phyloP scores from a whole-genome alignment of 2,797 vertebrate species.

The Mallotus villosus region DNA sequence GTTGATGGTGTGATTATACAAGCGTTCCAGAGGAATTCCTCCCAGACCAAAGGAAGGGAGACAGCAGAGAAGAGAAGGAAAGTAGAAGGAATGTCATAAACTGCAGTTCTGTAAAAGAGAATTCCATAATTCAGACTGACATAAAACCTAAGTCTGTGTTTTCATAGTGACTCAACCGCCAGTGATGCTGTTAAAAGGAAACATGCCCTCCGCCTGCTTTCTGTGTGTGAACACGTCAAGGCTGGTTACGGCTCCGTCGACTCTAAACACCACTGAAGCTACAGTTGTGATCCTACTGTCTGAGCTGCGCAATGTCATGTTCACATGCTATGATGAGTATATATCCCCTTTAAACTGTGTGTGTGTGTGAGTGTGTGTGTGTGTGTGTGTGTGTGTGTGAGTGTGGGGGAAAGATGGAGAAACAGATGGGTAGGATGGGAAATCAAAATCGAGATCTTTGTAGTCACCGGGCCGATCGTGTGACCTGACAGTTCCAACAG shows the following conservation, averaged over 20 bases:
- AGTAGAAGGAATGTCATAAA: slow-evolving; percentile 52
- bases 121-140: slow-evolving; percentile 62
- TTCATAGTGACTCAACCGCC: slow-evolving; percentile 61
- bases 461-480: slow-evolving; percentile 29
- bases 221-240: slow-evolving; percentile 68
- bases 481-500: slow-evolving; percentile 17
- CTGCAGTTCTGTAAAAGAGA: slow-evolving; percentile 35
- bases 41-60: slow-evolving; percentile 11
- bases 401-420: slow-evolving; percentile 36
- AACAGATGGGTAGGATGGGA: slow-evolving; percentile 31
- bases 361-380: not conserved
- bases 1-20: slow-evolving; percentile 33
- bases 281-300: slow-evolving; percentile 53
- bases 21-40: slow-evolving; percentile 35
- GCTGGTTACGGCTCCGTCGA: slow-evolving; percentile 53
- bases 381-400: slow-evolving; percentile 8
- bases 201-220: slow-evolving; percentile 68
- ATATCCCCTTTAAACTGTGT: slow-evolving; percentile 36
- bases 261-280: slow-evolving; percentile 67
- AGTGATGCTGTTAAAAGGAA: slow-evolving; percentile 67
- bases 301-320: slow-evolving; percentile 59
- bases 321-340: slow-evolving; percentile 55
- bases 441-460: slow-evolving; percentile 46
- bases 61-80: not conserved
- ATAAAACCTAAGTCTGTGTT: slow-evolving; percentile 65